Evolutionary conservation across 2,113 vertebrate species (phyloP).

Genomic region (Regulus satrapa): DNA sequence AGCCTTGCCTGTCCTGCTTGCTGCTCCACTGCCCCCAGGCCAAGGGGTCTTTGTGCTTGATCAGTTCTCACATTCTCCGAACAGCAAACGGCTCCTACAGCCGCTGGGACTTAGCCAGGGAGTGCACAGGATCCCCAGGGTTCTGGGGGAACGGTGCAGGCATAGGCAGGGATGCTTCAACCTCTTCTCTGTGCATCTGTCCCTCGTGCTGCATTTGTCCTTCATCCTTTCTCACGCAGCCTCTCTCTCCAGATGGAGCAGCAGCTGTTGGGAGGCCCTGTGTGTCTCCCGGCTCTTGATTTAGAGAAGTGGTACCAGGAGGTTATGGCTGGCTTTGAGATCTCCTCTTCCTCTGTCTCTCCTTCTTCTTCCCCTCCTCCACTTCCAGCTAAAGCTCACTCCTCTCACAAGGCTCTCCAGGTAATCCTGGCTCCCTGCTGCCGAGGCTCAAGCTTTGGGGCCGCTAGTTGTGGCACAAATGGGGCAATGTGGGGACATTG

Average conservation of each 20-base stretch:
- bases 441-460: neutral
- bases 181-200: neutral
- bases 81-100: neutral
- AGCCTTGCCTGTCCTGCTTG: neutral
- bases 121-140: rapidly evolving
- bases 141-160: neutral
- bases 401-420: conserved; percentile 83
- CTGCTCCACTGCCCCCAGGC: neutral
- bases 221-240: neutral
- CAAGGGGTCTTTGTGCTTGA: neutral
- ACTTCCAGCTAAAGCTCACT: conserved; percentile 87
- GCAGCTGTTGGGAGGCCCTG: neutral
- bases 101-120: neutral
- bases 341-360: conserved; percentile 63
- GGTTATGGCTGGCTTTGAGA: conserved; percentile 85
- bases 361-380: conserved; percentile 85
- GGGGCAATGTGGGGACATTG: neutral
- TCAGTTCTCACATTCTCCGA: neutral
- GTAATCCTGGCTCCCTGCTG: conserved; percentile 70
- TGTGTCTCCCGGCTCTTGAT: conserved; percentile 65
- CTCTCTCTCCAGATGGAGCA: conserved; percentile 74
- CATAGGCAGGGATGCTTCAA: neutral
- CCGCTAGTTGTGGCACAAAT: neutral
- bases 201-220: neutral
- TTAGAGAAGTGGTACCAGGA: conserved; percentile 77